A percentile compares a stretch with the other conserved stretches of the same genome.
Evolutionary conservation across 2,888 invertebrate species (phyloP).

Genomic region (Phaedon cochleariae): DNA sequence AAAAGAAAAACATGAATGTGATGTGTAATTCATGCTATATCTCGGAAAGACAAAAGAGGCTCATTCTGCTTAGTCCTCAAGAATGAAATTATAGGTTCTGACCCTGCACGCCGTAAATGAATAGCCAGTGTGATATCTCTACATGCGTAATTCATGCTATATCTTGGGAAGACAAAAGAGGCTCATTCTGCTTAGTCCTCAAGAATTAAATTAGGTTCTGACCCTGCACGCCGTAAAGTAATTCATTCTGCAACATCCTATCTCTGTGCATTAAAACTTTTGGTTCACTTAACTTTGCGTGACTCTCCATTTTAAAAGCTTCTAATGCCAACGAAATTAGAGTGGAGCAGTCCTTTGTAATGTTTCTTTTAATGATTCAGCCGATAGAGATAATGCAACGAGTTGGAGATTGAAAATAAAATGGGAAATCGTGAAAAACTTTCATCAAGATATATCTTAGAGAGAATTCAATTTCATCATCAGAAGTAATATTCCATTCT

Average conservation of each 20-base stretch:
- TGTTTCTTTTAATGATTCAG: background rate
- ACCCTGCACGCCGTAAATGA: slow-evolving; percentile 7
- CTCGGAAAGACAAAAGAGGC: slow-evolving; percentile 1
- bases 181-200: background rate
- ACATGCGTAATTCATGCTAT: background rate
- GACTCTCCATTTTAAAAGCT: slow-evolving; percentile 1
- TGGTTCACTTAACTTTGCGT: slow-evolving; percentile 1
- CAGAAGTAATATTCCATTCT: too few relatives aligned
- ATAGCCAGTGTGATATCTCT: background rate
- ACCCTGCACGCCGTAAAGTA: slow-evolving; percentile 10
- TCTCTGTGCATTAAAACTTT: slow-evolving; percentile 3
- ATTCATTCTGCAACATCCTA: slow-evolving; percentile 8
- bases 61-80: background rate
- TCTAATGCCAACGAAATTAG: background rate
- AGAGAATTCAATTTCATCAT: too few relatives aligned
- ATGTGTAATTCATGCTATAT: background rate
- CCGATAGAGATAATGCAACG: background rate
- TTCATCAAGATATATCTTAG: too few relatives aligned
- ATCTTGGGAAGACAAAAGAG: slow-evolving; percentile 6
- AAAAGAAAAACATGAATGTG: too few relatives aligned
- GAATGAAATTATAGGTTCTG: background rate
- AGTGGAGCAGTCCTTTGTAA: background rate
- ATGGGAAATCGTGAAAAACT: too few relatives aligned
- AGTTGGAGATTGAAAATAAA: background rate
- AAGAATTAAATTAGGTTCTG: background rate